Conservation (phyloP, 2,797 vertebrate genomes). For the Premnoplex brunnescens region DNA sequence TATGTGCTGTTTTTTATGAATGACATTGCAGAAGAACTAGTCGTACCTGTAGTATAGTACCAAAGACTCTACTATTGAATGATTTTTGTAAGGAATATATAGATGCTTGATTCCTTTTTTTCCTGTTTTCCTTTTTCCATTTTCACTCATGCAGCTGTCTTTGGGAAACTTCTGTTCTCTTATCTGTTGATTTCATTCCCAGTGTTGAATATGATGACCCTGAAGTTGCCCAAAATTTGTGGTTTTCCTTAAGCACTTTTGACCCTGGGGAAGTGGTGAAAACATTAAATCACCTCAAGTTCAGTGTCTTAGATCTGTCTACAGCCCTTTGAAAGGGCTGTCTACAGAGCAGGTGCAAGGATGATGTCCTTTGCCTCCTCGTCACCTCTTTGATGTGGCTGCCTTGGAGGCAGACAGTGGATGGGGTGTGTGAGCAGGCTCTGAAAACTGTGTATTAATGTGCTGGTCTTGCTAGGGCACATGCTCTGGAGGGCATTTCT, state of each 20-base stretch:
- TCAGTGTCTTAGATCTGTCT: not conserved
- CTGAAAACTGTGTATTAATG: fast-evolving
- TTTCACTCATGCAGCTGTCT: not conserved
- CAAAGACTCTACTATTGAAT: not conserved
- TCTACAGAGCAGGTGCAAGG: not conserved
- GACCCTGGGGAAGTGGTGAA: not conserved
- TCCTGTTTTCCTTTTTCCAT: not conserved
- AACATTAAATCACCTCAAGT: not conserved
- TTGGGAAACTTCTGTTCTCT: not conserved
- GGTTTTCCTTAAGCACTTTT: not conserved
- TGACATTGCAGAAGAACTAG: not conserved
- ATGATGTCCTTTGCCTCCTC: not conserved
- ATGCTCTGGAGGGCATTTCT: not conserved
- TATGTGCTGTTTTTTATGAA: not conserved
- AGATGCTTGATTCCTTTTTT: not conserved
- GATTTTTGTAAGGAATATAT: not conserved
- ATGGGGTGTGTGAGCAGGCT: not conserved
- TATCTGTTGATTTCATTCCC: not conserved
- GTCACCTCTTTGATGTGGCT: not conserved
- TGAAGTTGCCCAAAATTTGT: not conserved
- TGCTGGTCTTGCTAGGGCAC: not conserved
- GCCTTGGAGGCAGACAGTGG: not conserved
- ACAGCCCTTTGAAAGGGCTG: not conserved
- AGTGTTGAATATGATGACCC: not conserved
- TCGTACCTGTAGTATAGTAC: not conserved